Evolutionary conservation across 2,888 invertebrate species (phyloP).

Genomic region (Oscheius myriophilus): DNA sequence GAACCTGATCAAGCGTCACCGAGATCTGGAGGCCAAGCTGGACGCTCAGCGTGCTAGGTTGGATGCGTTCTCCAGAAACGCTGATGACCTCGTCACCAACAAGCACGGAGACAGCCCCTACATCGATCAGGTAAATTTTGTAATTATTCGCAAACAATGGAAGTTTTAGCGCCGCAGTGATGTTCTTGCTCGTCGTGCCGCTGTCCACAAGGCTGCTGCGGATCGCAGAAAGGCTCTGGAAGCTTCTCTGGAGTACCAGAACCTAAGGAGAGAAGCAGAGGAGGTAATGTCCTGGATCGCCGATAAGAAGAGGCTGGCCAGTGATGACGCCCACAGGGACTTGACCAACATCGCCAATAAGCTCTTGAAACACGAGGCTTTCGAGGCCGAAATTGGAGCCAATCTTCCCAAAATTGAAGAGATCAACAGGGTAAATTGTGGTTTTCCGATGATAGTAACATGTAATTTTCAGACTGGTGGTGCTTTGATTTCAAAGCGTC

Average conservation of each 20-base stretch:
- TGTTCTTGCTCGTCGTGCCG: slow-evolving; percentile 79
- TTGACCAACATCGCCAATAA: slow-evolving; percentile 71
- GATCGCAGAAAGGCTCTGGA: slow-evolving; percentile 80
- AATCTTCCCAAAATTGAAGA: slow-evolving; percentile 72
- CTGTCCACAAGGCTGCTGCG: slow-evolving; percentile 76
- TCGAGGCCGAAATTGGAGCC: slow-evolving; percentile 74
- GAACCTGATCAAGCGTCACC: slow-evolving; percentile 88
- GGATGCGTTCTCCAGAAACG: slow-evolving; percentile 83
- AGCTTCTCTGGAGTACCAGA: slow-evolving; percentile 88
- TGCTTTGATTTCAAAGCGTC: slow-evolving; percentile 80
- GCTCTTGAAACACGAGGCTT: slow-evolving; percentile 74
- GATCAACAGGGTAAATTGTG: slow-evolving; percentile 70
- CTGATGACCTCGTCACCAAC: slow-evolving; percentile 82
- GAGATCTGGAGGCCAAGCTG: slow-evolving; percentile 90
- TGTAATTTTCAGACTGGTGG: slow-evolving; percentile 76
- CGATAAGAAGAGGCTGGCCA: slow-evolving; percentile 81
- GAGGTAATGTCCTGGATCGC: slow-evolving; percentile 85
- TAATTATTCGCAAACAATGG: neutral
- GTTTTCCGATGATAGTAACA: neutral
- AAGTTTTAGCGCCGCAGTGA: slow-evolving; percentile 73
- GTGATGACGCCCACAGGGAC: slow-evolving; percentile 74
- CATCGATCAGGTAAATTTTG: slow-evolving; percentile 48
- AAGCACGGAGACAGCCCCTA: slow-evolving; percentile 74
- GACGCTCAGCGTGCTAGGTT: slow-evolving; percentile 91
- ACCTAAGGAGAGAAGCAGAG: slow-evolving; percentile 90